Evolutionary conservation across 2,888 invertebrate species (phyloP).

Genomic region (Drosophila testacea): DNA sequence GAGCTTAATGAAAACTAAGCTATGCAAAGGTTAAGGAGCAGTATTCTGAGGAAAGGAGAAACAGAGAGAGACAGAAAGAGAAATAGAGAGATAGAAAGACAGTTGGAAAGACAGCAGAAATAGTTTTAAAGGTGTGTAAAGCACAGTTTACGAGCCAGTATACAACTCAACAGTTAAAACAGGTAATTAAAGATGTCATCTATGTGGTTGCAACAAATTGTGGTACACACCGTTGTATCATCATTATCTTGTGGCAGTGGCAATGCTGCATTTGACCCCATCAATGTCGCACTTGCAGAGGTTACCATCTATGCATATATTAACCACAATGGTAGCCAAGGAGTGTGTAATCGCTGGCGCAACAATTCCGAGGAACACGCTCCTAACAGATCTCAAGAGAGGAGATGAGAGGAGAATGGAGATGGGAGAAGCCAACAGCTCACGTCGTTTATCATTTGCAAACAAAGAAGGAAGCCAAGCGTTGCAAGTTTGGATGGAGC

Average conservation of each 20-base stretch:
- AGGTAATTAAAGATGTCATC: background rate
- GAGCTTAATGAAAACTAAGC: background rate
- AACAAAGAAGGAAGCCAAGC: conserved; percentile 75
- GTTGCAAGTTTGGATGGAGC: conserved; percentile 31
- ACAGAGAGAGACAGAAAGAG: no score
- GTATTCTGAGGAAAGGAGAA: no score
- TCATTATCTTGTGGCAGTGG: conserved; percentile 31
- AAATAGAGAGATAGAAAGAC: background rate
- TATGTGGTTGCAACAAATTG: conserved; percentile 3
- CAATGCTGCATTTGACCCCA: conserved; percentile 49
- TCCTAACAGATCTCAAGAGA: conserved; percentile 16
- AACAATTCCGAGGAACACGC: conserved; percentile 55
- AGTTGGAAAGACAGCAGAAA: no score
- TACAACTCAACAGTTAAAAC: background rate
- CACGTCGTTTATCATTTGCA: conserved; percentile 78
- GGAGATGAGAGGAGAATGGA: conserved; percentile 3
- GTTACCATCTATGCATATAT: conserved; percentile 69
- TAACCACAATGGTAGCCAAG: conserved; percentile 58
- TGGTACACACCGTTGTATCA: conserved; percentile 13
- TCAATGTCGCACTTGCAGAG: conserved; percentile 49
- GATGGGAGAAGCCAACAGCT: conserved; percentile 64
- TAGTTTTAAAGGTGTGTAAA: no score
- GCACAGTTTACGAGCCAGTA: no score
- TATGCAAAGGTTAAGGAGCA: no score
- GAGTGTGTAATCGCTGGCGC: conserved; percentile 62